These are phyloP conservation scores for Hemitrygon akajei DNA, from an alignment of 2,797 vertebrate genomes.

Conservation along the genomic window DNA sequence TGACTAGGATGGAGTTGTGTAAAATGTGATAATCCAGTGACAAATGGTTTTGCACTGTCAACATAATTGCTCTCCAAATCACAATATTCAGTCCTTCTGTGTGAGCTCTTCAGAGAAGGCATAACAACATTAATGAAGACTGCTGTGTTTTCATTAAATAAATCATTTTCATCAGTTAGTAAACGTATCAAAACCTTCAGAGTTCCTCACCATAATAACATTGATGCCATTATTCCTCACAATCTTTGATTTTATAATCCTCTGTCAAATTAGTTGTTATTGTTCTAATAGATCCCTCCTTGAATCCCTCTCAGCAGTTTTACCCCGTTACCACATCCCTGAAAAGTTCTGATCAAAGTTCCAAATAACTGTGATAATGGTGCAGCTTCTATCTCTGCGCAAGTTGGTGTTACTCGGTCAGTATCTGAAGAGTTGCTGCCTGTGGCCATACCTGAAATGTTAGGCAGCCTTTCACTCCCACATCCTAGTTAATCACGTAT, in stretches of 20 bases:
- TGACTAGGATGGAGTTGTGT: neutral
- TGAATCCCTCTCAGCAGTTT: neutral
- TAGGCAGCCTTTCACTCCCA: neutral
- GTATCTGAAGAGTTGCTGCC: neutral
- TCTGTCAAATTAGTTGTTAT: neutral
- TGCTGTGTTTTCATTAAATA: neutral
- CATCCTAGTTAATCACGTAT: neutral
- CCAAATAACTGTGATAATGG: neutral
- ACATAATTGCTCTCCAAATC: neutral
- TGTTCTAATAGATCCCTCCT: neutral
- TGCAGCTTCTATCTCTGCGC: neutral
- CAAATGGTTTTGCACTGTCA: neutral
- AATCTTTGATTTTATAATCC: neutral
- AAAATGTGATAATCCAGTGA: neutral
- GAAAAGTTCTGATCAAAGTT: neutral
- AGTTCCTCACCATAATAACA: too few species aligned
- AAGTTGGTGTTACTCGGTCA: neutral
- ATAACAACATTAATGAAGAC: neutral
- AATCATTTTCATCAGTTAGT: neutral
- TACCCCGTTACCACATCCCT: neutral
- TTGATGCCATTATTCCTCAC: neutral
- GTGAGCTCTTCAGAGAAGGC: neutral
- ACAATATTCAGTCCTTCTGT: neutral
- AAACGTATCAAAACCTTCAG: neutral
- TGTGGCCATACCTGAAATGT: neutral